Evolutionary conservation across 2,113 vertebrate species (phyloP), one percentile per base, ranked within the genome.

Genomic region (Centropus bengalensis): DNA sequence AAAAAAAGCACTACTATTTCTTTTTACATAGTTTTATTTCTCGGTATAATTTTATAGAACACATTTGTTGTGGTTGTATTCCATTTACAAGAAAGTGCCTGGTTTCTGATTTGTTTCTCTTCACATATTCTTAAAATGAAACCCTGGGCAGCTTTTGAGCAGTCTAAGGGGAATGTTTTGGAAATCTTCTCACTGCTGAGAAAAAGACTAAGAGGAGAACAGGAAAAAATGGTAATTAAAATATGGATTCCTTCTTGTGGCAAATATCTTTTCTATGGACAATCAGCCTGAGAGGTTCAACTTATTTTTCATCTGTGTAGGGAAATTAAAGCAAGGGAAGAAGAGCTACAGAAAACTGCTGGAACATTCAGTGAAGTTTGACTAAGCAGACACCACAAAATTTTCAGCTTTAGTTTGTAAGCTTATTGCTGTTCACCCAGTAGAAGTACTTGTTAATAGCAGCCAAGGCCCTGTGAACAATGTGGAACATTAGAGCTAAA

Each of bases 401-500:
- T 6, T 32, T 40, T 22, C 23, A 80, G 21, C 51, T 55, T 74
- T 20, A 8, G 8, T 55, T 64, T 51, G 30, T 11, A 40, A 74
- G 21, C 6, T 56, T 44, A 78, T 68, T 86, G 47, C 21, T 64
- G 14, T 86, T 94, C 87, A 12, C 58, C 80, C 67, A 44, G 27
- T 18, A 86, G 47, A 67, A 14, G 8, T 58, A 52, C 20, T 55
- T 12, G 0, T 49, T 92, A 59, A 49, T 5, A 83, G 60, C 42
- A 74, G 85, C 47, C 85, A 89, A 75, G 70, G 59, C 14, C 84
- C 36, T 56, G 52, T 55, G 93, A 93, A 86, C 89, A 95, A 63
- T 88, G 84, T 59, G 63, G 23, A 47, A 67, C 23, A 54, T 91
- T 86, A 95, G 42, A 94, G 64, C 30, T 89, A 86, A 94, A 91